Evolutionary conservation across 2,797 vertebrate genomes (phyloP).

Genomic region (Malurus leucopterus): DNA sequence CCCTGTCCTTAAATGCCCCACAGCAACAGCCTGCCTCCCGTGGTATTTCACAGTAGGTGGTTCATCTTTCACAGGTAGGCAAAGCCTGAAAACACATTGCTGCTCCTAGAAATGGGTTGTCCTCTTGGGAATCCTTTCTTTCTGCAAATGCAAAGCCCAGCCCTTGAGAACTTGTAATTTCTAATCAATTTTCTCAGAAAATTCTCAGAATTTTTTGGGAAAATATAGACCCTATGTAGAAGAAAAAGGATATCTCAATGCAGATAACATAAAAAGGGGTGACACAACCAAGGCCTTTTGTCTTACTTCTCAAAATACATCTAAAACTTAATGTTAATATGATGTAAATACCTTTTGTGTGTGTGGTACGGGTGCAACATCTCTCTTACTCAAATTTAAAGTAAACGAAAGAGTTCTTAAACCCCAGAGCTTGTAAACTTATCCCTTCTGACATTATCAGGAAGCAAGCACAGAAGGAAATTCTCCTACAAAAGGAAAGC

Average conservation of each 20-base stretch:
- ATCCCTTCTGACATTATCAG: background rate
- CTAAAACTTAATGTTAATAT: background rate
- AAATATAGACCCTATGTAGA: background rate
- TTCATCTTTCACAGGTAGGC: background rate
- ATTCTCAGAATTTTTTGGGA: background rate
- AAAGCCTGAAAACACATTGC: background rate
- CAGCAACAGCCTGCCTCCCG: background rate
- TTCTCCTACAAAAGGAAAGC: background rate
- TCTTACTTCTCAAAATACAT: background rate
- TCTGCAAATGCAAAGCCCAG: background rate
- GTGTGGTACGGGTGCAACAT: background rate
- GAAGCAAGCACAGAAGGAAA: background rate
- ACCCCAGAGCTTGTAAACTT: background rate
- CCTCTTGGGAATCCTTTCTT: background rate
- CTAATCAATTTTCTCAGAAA: background rate
- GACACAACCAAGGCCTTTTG: background rate
- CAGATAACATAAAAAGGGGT: background rate
- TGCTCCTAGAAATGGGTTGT: background rate
- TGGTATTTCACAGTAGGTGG: background rate
- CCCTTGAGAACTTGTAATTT: background rate
- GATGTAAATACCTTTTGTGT: background rate
- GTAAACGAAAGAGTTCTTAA: background rate
- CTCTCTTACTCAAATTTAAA: background rate
- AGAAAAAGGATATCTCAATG: background rate
- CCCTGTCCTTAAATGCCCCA: slow-evolving; percentile 3